Evolutionary conservation across 2,888 invertebrate species (phyloP), one percentile per base, ranked within the genome.

Genomic region (Epistrophe grossulariae): DNA sequence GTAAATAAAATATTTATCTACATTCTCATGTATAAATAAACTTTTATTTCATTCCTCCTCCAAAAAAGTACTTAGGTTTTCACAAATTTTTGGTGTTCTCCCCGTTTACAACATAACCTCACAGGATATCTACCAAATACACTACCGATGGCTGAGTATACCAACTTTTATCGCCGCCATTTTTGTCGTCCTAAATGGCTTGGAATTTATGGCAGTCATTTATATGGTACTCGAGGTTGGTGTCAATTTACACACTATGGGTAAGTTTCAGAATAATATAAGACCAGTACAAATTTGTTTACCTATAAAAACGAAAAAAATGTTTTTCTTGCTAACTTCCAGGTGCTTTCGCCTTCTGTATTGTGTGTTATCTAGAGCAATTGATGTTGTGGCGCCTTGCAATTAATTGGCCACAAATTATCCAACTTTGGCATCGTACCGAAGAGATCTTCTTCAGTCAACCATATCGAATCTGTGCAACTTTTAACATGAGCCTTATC

Each of bases 381-480:
- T 52, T 92, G 8, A 90, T 88, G 88, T 90, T 92, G 59, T 92
- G 92, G 92, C 89, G 90, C 71, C 81, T 93, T 88, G 92, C 92
- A 11, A 88, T 84, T n/a, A 91, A 90, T 35, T 93, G 93, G 93
- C 91, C 90, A 31, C 80, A 79, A 15, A 90, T 93, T 7, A 92
- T 92, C 88, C 70, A 82, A 3, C 84, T 88, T 11, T 93, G 93
- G 92, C 85, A 89, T 13, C 89, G 89, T 15, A 91, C 90, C 11
- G 93, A 93, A 66, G 88, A 91, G 77, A 89, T 92, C n/a, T 93
- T 93, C 52, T 88, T 92, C 1, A 89, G 89, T 28, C 80, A 90
- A 4, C 92, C 92, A 1, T 93, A 93, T 90, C 90, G 91, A 9
- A 88, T 91, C 40, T 91, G 91, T 60, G 90, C 89, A 9, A 89